These are phyloP conservation scores for Cheirogaleus medius DNA, from an alignment of 2,113 vertebrate species.

Conservation along the genomic window DNA sequence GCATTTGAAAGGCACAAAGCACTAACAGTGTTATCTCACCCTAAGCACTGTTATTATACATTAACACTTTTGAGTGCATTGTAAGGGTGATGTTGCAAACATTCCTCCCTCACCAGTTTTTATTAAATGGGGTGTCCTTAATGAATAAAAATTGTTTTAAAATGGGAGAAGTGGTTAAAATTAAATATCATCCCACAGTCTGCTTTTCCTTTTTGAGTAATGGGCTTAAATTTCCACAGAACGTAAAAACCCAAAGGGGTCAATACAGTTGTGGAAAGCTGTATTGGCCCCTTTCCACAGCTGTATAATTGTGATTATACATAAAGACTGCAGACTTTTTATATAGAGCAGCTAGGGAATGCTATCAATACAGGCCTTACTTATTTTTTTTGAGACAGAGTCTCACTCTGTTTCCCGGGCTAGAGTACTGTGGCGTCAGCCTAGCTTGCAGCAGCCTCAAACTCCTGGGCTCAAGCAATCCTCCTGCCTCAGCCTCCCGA, in stretches of 20 bases:
- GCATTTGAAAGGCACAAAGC: slow-evolving; percentile 19
- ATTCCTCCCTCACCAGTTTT: slow-evolving; percentile 6
- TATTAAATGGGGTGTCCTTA: slow-evolving; percentile 31
- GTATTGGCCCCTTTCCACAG: background rate
- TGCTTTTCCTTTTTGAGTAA: background rate
- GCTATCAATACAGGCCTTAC: background rate
- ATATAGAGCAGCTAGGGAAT: background rate
- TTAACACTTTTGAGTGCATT: background rate
- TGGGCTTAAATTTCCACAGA: background rate
- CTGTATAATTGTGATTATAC: background rate
- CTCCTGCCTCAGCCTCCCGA: too few relatives aligned
- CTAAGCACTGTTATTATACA: background rate
- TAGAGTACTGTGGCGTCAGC: too few relatives aligned
- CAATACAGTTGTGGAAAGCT: background rate
- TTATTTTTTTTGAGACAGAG: background rate
- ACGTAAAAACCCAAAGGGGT: background rate
- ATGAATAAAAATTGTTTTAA: slow-evolving; percentile 31
- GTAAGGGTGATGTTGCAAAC: background rate
- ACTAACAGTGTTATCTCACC: background rate
- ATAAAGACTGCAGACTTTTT: background rate
- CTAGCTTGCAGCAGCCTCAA: too few relatives aligned
- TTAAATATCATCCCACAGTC: background rate
- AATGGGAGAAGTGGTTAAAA: background rate
- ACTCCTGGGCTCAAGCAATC: too few relatives aligned
- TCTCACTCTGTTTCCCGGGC: too few relatives aligned